Evolutionary conservation across 37 sponge, comb jelly and placozoan species (phyloP).

Genomic region (Mnemiopsis leidyi): DNA sequence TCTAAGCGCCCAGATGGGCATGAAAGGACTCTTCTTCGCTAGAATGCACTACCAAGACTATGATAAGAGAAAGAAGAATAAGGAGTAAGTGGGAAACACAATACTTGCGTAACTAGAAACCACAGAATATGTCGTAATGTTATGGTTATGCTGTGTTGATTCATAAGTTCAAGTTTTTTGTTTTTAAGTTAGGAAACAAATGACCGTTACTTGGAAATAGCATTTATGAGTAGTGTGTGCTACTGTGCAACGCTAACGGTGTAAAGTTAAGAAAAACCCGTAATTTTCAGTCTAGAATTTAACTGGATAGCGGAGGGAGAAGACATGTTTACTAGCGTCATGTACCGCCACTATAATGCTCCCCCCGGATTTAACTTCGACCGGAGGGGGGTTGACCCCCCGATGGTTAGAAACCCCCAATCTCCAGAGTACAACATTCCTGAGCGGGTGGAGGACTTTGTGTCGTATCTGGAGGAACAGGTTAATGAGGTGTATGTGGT

Average conservation of each 20-base stretch:
- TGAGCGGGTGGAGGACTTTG: slow-evolving; percentile 71
- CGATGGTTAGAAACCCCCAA: slow-evolving; percentile 21
- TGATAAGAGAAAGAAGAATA: slow-evolving; percentile 67
- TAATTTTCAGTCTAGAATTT: slow-evolving; percentile 49
- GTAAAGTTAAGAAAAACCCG: too few species aligned
- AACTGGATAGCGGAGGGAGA: background rate
- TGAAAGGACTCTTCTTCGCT: slow-evolving; percentile 88
- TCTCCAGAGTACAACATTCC: slow-evolving; percentile 78
- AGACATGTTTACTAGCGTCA: slow-evolving; percentile 82
- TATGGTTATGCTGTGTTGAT: background rate
- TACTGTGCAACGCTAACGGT: too few species aligned
- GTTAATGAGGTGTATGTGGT: too few species aligned
- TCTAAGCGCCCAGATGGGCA: slow-evolving; percentile 80
- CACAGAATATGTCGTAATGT: background rate
- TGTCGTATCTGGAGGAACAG: slow-evolving; percentile 66
- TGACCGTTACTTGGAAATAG: background rate
- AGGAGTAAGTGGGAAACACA: too few species aligned
- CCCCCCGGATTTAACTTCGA: slow-evolving; percentile 54
- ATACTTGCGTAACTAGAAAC: background rate
- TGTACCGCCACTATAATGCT: slow-evolving; percentile 59
- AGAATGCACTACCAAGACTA: slow-evolving; percentile 85
- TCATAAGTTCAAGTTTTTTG: background rate
- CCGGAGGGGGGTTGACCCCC: slow-evolving; percentile 18
- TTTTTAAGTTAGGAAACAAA: background rate
- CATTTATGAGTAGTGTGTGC: background rate